Percentiles rank a stretch among this genome's conserved stretches.
Conservation (phyloP, 2,888 invertebrate species). For the Glyphotaelius pellucidus region DNA sequence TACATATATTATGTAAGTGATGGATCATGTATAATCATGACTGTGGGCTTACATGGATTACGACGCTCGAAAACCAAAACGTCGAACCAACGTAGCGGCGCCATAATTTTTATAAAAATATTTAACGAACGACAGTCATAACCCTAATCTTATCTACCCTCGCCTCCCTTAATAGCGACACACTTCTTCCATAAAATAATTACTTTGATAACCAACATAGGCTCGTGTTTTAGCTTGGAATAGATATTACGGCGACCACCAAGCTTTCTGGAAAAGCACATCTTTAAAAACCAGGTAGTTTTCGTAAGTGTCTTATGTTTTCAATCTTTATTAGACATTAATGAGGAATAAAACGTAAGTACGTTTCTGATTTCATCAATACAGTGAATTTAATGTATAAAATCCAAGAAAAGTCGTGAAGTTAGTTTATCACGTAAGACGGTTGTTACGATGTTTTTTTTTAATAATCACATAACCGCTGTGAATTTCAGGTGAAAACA, state of each 20-base stretch:
- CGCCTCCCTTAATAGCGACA: constrained; percentile 48
- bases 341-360: neutral
- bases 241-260: constrained; percentile 11
- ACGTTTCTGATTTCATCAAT: too few relatives aligned
- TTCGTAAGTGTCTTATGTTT: neutral
- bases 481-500: too few relatives aligned
- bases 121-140: neutral
- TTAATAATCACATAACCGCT: too few relatives aligned
- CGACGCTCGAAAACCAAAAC: neutral
- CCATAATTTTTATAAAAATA: constrained; percentile 11
- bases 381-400: too few relatives aligned
- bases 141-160: constrained; percentile 45
- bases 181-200: constrained; percentile 61
- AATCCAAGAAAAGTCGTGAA: too few relatives aligned
- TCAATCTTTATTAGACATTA: too few relatives aligned
- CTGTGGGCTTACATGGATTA: neutral
- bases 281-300: neutral
- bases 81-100: neutral
- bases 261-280: neutral
- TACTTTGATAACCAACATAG: constrained; percentile 55
- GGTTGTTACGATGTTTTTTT: too few relatives aligned
- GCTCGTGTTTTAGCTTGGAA: constrained; percentile 15
- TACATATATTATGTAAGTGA: too few relatives aligned
- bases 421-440: too few relatives aligned
- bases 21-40: neutral